Base-by-base conservation (phyloP, 2,888 invertebrate species). In the Pheosia gnoma region DNA sequence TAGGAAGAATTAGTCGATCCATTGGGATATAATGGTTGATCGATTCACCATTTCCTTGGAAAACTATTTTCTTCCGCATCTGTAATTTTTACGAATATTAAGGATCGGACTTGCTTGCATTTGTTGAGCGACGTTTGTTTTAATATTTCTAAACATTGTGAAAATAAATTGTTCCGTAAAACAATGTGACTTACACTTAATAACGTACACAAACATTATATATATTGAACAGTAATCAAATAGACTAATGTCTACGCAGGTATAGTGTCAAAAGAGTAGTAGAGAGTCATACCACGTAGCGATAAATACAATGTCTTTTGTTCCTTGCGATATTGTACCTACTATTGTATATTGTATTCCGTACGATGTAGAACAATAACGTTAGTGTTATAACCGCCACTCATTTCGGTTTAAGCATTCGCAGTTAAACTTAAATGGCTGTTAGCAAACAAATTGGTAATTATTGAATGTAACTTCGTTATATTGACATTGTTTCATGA, bases 331-430 rank as follows among this genome's bases (percentile, higher is more conserved):
- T 54, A 63, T 55, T 8, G 25, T 25, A 25, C 25, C 25, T 25
- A 55, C 43, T 9, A 3, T 9, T 8, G n/a, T n/a, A n/a, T n/a
- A n/a, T n/a, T n/a, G n/a, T n/a, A 59, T 63, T 71, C 38, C 38
- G 25, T 53, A 62, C 59, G 41, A 47, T 41, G 58, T 57, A 59
- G 43, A 56, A 70, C 63, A 63, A 62, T 63, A 60, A 58, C n/a
- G 59, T 60, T 65, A 59, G 45, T 59, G 8, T 43, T 43, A 43
- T 10, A 43, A 10, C 25, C 41, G 10, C 59, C 43, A 61, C 49
- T 38, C 49, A 56, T 37, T 59, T 8, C 41, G 55, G 65, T 62
- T 65, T 49, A 11, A 41, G 43, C 49, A 36, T 36, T 52, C 4
- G 36, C 9, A 13, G 49, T 36, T 6, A 52, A 52, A 52, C 52